Evolutionary conservation across 1,140 invertebrate species (phyloP), one percentile per base, ranked within the genome.

Genomic region (Drosophila nigrodunni): DNA sequence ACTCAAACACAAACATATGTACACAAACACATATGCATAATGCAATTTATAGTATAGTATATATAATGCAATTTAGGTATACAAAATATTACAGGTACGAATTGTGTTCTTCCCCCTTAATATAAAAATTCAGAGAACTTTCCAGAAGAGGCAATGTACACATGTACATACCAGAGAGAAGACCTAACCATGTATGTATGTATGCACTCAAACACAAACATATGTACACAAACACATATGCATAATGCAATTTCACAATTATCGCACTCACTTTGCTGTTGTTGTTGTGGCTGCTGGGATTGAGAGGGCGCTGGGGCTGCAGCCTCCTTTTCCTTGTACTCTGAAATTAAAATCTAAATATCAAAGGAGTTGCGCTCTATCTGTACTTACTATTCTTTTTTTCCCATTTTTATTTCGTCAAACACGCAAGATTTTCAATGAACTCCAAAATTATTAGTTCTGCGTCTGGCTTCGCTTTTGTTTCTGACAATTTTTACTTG

Each of bases 341-440:
- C 78, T 80, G 49, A 0, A 30, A 30, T 25, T n/a, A 2, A 7
- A 52, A 39, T 35, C 7, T 7, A 9, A 8, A 41, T 10, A 9
- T 37, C 15, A 57, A 13, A 4, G 3, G 41, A 25, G 37, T 54
- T 9, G 18, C 9, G n/a, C 13, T 37, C 10, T 6, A 3, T 21
- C 0, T 9, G 0, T 8, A 75, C 77, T 49, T 35, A 79, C 77
- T 79, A 5, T 79, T 74, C 7, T 79, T 79, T 34, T 34, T 79
- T 79, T 18, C 77, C 77, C 77, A 79, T 78, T 10, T 47, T 52
- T 54, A 30, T 21, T 8, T 6, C 35, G 7, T n/a, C 15, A 43
- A 25, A n/a, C 1, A 15, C 1, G 9, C 4, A 35, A 47, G 13
- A 37, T 9, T 30, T 15, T 21, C 1, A 25, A 37, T 1, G n/a